Evolutionary conservation across 2,797 vertebrate genomes (phyloP).

Genomic region (Hoplostethus mediterraneus): DNA sequence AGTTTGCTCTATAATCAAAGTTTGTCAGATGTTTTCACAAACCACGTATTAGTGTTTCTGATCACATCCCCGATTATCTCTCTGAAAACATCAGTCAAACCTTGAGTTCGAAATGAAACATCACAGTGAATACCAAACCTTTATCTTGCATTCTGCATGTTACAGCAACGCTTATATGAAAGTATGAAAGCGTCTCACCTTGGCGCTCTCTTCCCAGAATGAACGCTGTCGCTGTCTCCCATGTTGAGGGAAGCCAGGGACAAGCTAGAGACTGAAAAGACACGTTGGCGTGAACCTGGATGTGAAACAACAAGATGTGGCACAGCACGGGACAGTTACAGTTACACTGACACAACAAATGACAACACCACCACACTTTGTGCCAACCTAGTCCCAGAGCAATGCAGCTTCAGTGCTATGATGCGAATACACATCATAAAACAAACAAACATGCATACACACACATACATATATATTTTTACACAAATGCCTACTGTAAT

Average conservation of each 20-base stretch:
- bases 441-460: not conserved
- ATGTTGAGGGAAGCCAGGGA: slow-evolving; percentile 95
- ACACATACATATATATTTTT: not conserved
- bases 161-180: not conserved
- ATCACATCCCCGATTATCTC: not conserved
- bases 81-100: not conserved
- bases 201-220: slow-evolving; percentile 92
- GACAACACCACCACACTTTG: slow-evolving; percentile 65
- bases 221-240: slow-evolving; percentile 91
- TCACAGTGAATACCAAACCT: not conserved
- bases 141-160: not conserved
- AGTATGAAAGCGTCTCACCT: slow-evolving; percentile 85
- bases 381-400: slow-evolving; percentile 43
- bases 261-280: slow-evolving; percentile 97
- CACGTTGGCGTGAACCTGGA: slow-evolving; percentile 89
- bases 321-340: slow-evolving; percentile 65
- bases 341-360: slow-evolving; percentile 66
- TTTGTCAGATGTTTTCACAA: not conserved
- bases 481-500: not conserved
- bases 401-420: slow-evolving; percentile 10
- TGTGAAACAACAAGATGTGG: slow-evolving; percentile 71
- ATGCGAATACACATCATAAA: slow-evolving; percentile 5
- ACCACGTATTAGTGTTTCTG: not conserved
- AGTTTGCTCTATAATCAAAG: not conserved
- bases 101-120: not conserved